Conservation (phyloP, 2,113 vertebrate genomes). For the Bothrops jararaca region DNA sequence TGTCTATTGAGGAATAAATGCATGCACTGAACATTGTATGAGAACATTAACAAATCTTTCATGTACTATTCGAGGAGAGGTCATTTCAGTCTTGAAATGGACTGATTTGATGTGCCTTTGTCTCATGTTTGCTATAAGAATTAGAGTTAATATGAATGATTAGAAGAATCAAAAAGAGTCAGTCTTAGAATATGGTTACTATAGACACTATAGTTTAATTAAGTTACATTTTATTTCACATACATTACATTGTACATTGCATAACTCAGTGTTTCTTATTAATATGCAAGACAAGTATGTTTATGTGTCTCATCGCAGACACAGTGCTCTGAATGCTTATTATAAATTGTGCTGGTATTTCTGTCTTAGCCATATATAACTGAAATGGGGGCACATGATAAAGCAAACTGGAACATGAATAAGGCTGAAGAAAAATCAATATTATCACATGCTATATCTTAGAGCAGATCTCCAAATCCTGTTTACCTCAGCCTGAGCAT, state of each 20-base stretch:
- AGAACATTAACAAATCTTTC: slow-evolving; percentile 21
- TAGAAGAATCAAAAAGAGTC: slow-evolving; percentile 4
- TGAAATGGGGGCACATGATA: slow-evolving; percentile 18
- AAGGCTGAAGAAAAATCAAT: neutral
- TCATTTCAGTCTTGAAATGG: slow-evolving; percentile 20
- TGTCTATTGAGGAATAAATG: slow-evolving; percentile 26
- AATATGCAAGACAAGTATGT: slow-evolving; percentile 36
- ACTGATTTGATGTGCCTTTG: neutral
- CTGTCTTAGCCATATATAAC: slow-evolving; percentile 31
- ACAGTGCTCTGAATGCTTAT: slow-evolving; percentile 37
- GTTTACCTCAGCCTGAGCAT: neutral
- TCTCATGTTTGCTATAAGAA: slow-evolving; percentile 10
- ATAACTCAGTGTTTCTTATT: slow-evolving; percentile 45
- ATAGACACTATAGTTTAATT: slow-evolving; percentile 23
- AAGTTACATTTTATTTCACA: neutral
- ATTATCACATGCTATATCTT: neutral
- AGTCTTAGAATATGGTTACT: neutral
- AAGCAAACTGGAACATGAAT: neutral
- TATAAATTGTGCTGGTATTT: slow-evolving; percentile 38
- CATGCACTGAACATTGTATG: slow-evolving; percentile 5
- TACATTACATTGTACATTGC: slow-evolving; percentile 22
- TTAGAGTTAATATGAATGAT: slow-evolving; percentile 5
- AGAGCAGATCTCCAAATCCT: neutral
- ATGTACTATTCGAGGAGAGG: neutral
- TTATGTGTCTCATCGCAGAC: neutral